phyloP scores from a whole-genome alignment of 2,113 vertebrate genomes.

The Lynx canadensis region DNA sequence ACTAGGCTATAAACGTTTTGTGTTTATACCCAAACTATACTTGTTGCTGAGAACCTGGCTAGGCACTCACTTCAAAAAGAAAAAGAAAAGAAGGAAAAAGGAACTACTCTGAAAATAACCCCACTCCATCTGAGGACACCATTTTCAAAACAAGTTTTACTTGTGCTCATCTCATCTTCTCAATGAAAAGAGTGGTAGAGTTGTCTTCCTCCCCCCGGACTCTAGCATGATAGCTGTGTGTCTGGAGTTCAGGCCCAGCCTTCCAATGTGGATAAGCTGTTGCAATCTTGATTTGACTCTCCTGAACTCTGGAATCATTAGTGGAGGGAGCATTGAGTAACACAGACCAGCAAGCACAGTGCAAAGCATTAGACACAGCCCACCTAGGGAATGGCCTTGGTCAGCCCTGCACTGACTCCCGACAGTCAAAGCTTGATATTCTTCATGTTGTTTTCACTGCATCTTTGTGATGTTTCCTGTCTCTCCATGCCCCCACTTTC shows the following conservation, averaged over 20 bases:
- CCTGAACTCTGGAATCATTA: not conserved
- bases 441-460: not conserved
- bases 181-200: conserved; percentile 75
- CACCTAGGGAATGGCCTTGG: not conserved
- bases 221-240: not conserved
- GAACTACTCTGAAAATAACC: conserved; percentile 83
- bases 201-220: conserved; percentile 54
- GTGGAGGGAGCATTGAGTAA: not conserved
- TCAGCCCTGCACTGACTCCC: not conserved
- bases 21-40: conserved; percentile 82
- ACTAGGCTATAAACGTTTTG: conserved; percentile 59
- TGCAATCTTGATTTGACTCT: conserved; percentile 11
- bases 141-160: conserved; percentile 83
- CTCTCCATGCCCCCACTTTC: not conserved
- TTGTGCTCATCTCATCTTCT: conserved; percentile 81
- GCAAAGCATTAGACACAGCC: not conserved
- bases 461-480: not conserved
- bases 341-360: not conserved
- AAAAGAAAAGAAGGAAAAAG: not conserved
- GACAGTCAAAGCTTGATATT: not conserved
- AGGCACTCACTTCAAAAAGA: conserved; percentile 44
- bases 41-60: conserved; percentile 87
- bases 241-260: not conserved
- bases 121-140: conserved; percentile 79
- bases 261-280: not conserved